Conservation (phyloP, 2,888 invertebrate genomes). For the Coelopa pilipes region DNA sequence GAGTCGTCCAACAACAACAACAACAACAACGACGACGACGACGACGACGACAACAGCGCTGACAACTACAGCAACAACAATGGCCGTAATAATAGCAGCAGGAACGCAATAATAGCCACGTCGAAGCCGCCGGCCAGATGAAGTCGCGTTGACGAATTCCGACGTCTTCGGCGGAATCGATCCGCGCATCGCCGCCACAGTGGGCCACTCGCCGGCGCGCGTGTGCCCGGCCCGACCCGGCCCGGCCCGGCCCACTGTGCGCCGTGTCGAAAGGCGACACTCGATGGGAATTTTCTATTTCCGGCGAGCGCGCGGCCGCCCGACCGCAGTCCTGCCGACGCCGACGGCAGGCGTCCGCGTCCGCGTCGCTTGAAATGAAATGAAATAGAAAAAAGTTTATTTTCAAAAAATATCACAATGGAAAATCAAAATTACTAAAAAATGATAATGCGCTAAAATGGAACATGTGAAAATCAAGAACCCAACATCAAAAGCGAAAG, state of each 20-base stretch:
- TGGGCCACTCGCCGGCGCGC: background rate
- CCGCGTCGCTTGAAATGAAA: background rate
- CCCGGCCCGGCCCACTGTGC: background rate
- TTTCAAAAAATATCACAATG: background rate
- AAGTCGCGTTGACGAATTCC: too few relatives aligned
- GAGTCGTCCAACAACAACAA: slow-evolving; percentile 26
- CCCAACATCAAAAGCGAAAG: too few relatives aligned
- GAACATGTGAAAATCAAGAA: too few relatives aligned
- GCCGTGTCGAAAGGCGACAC: slow-evolving; percentile 22
- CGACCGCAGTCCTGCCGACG: background rate
- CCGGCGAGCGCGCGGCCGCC: background rate
- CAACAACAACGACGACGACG: slow-evolving; percentile 40
- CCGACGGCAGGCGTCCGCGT: background rate
- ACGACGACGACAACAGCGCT: background rate
- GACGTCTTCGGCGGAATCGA: too few relatives aligned
- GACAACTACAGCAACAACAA: too few relatives aligned
- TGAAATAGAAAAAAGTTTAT: too few relatives aligned
- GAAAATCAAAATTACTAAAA: background rate
- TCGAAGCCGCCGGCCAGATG: too few relatives aligned
- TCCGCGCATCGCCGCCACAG: background rate
- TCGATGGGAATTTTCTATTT: slow-evolving; percentile 21
- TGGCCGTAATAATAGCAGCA: too few relatives aligned
- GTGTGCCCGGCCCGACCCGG: too few relatives aligned
- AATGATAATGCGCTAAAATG: background rate
- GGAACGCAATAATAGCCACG: too few relatives aligned